These are phyloP conservation scores for Falcaria lacertinaria DNA, from an alignment of 2,888 invertebrate species.

Conservation along the genomic window DNA sequence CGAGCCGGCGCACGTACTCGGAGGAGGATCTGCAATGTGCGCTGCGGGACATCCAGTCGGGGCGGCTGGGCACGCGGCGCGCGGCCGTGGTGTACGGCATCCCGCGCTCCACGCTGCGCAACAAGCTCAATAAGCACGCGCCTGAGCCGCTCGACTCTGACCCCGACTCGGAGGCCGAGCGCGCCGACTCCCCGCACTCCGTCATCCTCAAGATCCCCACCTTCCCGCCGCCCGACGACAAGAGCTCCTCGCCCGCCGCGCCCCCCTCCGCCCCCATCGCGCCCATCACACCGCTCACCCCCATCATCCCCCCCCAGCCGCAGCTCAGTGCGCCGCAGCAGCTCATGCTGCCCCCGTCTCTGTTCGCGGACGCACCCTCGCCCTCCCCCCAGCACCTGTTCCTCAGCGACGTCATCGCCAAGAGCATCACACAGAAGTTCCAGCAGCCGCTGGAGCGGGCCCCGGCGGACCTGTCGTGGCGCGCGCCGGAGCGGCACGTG, in stretches of 20 bases:
- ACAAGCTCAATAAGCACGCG: conserved; percentile 92
- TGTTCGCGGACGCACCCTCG: conserved; percentile 78
- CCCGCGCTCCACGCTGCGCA: conserved; percentile 96
- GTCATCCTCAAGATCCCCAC: conserved; percentile 96
- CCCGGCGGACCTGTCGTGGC: conserved; percentile 55
- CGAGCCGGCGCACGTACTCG: conserved; percentile 91
- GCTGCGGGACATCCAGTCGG: conserved; percentile 95
- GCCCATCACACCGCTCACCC: conserved; percentile 70
- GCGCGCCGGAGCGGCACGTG: conserved; percentile 73
- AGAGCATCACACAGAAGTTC: conserved; percentile 93
- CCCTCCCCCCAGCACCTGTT: conserved; percentile 79
- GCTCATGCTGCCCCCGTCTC: conserved; percentile 64
- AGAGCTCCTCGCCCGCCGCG: conserved; percentile 67
- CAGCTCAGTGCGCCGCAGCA: conserved; percentile 61
- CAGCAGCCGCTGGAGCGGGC: conserved; percentile 80
- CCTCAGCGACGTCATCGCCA: conserved; percentile 94
- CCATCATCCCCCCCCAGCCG: conserved; percentile 44
- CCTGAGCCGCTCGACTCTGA: conserved; percentile 85
- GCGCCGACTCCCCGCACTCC: conserved; percentile 80
- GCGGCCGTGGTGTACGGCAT: conserved; percentile 98
- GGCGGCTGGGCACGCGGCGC: conserved; percentile 93
- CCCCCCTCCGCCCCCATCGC: conserved; percentile 64
- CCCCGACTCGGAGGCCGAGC: conserved; percentile 62
- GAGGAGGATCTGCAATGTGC: conserved; percentile 96
- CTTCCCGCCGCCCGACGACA: conserved; percentile 83